Evolutionary conservation across 2,113 vertebrate genomes (phyloP).

Genomic region (Phylloscopus trochilus): DNA sequence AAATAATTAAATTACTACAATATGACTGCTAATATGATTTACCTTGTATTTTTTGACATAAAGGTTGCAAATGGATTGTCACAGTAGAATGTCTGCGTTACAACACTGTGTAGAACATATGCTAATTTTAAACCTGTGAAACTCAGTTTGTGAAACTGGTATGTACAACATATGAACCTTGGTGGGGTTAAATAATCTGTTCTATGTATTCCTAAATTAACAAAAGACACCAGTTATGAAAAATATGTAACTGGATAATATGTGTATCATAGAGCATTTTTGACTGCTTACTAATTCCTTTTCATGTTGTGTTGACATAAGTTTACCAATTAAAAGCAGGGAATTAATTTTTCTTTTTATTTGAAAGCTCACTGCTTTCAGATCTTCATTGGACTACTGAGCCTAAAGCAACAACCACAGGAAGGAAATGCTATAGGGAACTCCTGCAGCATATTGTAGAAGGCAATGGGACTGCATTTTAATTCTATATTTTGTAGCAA

Average conservation of each 20-base stretch:
- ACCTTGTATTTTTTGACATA: neutral
- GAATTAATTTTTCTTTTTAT: conserved; percentile 13
- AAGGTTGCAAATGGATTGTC: neutral
- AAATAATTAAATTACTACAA: conserved; percentile 34
- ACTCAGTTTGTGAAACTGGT: neutral
- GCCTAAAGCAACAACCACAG: conserved; percentile 1
- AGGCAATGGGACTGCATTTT: neutral
- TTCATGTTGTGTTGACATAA: conserved; percentile 8
- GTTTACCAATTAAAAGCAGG: conserved; percentile 13
- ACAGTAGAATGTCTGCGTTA: neutral
- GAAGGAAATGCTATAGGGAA: neutral
- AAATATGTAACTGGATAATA: neutral
- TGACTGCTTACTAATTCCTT: conserved; percentile 16
- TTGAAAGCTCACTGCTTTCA: neutral
- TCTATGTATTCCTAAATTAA: neutral
- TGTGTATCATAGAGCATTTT: neutral
- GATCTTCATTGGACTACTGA: neutral
- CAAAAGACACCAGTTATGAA: neutral
- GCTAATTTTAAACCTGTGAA: conserved; percentile 2
- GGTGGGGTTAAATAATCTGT: neutral
- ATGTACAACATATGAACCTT: neutral
- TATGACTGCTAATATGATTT: neutral
- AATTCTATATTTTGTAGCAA: neutral
- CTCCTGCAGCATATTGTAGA: neutral
- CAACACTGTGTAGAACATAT: neutral